Conservation (phyloP, 2,113 vertebrate species). For the Poeciliopsis retropinna region DNA sequence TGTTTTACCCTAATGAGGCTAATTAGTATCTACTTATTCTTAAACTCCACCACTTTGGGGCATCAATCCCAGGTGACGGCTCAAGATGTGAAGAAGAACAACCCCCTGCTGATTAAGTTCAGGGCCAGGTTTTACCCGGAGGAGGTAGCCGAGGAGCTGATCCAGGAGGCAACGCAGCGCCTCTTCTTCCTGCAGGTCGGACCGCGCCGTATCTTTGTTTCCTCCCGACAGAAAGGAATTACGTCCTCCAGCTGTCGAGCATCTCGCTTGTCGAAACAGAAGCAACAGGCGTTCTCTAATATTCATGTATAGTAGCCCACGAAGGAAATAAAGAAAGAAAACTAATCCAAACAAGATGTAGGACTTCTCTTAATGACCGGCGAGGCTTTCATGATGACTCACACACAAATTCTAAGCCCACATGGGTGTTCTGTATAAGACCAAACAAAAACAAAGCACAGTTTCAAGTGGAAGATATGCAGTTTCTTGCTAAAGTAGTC, state of each 20-base stretch:
- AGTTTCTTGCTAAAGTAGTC: too few species aligned
- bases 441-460: slow-evolving; percentile 11
- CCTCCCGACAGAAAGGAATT: neutral
- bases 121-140: slow-evolving; percentile 96
- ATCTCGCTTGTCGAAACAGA: neutral
- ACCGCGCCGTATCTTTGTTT: neutral
- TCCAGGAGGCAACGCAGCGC: slow-evolving; percentile 95
- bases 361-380: slow-evolving; percentile 20
- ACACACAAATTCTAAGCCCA: neutral
- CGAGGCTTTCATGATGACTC: slow-evolving; percentile 31
- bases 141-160: slow-evolving; percentile 94
- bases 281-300: neutral
- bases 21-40: slow-evolving; percentile 34
- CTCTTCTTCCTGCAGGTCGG: slow-evolving; percentile 92
- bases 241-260: neutral
- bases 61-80: slow-evolving; percentile 85
- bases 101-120: slow-evolving; percentile 93
- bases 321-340: neutral
- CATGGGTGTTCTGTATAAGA: slow-evolving; percentile 13
- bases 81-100: slow-evolving; percentile 94
- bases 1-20: slow-evolving; percentile 8
- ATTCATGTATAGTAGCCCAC: neutral
- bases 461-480: slow-evolving; percentile 8
- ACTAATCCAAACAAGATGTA: slow-evolving; percentile 42
- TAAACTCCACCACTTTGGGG: slow-evolving; percentile 12